Percentiles rank a stretch among this genome's conserved stretches.
These are phyloP conservation scores for Ciconia maguari DNA, from an alignment of 2,113 vertebrate genomes.

Conservation along the genomic window DNA sequence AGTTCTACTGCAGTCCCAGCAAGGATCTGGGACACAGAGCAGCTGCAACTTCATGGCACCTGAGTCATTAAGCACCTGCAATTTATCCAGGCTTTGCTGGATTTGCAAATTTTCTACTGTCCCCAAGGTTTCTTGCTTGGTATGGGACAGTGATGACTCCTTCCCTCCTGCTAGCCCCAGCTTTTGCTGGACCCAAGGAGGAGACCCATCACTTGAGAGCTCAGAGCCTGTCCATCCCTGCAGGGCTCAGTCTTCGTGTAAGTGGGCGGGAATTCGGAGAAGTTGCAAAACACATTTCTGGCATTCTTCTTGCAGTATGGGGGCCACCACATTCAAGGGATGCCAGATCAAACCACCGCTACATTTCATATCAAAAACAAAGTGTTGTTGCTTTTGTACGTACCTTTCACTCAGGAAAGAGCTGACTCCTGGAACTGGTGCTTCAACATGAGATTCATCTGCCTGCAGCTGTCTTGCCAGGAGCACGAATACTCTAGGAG, in stretches of 20 bases:
- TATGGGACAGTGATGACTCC: neutral
- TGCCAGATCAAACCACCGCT: neutral
- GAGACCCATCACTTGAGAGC: neutral
- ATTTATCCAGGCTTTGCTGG: neutral
- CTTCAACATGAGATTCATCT: neutral
- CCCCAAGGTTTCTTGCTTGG: neutral
- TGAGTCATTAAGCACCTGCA: neutral
- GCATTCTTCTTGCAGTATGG: neutral
- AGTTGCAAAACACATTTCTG: neutral
- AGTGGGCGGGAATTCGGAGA: neutral
- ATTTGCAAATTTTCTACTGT: neutral
- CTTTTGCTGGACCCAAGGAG: neutral
- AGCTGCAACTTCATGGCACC: neutral
- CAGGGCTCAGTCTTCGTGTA: neutral
- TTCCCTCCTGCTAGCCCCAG: neutral
- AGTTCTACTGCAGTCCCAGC: neutral
- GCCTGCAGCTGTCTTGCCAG: neutral
- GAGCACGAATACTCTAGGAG: neutral
- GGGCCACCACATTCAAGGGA: neutral
- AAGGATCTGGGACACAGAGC: neutral
- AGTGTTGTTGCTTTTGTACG: neutral
- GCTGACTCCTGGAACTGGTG: neutral
- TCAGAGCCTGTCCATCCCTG: neutral
- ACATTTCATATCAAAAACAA: neutral
- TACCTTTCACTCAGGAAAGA: neutral